Evolutionary conservation across 1,140 invertebrate species (phyloP).

Genomic region (Drosophila takahashii): DNA sequence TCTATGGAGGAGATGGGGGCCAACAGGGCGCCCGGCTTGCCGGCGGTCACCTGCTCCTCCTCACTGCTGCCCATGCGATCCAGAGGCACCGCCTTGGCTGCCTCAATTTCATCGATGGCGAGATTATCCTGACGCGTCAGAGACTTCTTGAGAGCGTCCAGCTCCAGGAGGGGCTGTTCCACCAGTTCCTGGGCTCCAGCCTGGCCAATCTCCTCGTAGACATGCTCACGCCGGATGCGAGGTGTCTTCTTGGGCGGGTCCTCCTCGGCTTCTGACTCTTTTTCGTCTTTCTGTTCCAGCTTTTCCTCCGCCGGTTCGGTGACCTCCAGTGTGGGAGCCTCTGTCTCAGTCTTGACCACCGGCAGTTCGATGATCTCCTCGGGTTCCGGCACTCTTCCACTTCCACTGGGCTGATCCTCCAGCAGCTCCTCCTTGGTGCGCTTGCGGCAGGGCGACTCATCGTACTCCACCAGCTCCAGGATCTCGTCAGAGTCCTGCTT

Average conservation of each 20-base stretch:
- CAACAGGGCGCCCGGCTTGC: slow-evolving; percentile 45
- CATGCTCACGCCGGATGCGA: slow-evolving; percentile 86
- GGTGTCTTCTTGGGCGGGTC: slow-evolving; percentile 79
- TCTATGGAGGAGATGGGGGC: slow-evolving; percentile 82
- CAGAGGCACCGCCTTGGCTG: slow-evolving; percentile 64
- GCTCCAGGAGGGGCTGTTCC: slow-evolving; percentile 56
- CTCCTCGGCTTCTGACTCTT: slow-evolving; percentile 7
- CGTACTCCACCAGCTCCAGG: slow-evolving; percentile 80
- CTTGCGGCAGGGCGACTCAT: slow-evolving; percentile 81
- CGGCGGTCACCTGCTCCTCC: slow-evolving; percentile 68
- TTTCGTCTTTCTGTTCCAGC: slow-evolving; percentile 50
- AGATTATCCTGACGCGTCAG: slow-evolving; percentile 69
- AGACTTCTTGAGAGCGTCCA: slow-evolving; percentile 69
- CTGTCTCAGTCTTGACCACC: slow-evolving; percentile 49
- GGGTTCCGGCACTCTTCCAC: slow-evolving; percentile 64
- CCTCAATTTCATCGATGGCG: slow-evolving; percentile 65
- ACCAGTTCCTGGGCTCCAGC: slow-evolving; percentile 57
- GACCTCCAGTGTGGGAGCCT: slow-evolving; percentile 47
- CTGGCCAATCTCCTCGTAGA: slow-evolving; percentile 86
- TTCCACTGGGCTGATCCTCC: slow-evolving; percentile 50
- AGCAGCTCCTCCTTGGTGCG: slow-evolving; percentile 61
- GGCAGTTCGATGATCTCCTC: slow-evolving; percentile 83
- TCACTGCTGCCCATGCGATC: slow-evolving; percentile 84
- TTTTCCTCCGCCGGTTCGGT: slow-evolving; percentile 74
- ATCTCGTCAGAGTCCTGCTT: slow-evolving; percentile 84